A percentile compares a stretch with the other conserved stretches of the same genome.
Conservation (phyloP, 2,888 invertebrate species). For the Drosophila crucigera region DNA sequence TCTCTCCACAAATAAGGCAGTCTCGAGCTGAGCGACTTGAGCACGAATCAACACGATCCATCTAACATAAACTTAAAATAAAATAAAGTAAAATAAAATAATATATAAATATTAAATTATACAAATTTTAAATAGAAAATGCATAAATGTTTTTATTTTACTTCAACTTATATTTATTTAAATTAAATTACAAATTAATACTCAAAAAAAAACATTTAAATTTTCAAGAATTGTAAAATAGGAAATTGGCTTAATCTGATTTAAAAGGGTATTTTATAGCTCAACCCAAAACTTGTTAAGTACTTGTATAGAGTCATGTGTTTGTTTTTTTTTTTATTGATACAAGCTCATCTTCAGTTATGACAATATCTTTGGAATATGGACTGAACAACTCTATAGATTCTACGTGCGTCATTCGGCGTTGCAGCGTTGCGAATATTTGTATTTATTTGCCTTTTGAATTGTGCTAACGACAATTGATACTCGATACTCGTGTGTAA, state of each 20-base stretch:
- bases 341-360: constrained; percentile 20
- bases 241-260: neutral
- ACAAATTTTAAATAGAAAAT: neutral
- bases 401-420: constrained; percentile 41
- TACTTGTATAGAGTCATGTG: neutral
- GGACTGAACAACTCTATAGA: constrained; percentile 3
- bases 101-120: constrained; percentile 34
- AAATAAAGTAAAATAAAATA: neutral
- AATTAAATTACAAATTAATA: neutral
- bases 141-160: neutral
- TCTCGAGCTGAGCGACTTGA: constrained; percentile 13
- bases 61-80: neutral
- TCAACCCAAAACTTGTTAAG: neutral
- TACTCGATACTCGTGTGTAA: constrained; percentile 3
- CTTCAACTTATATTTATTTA: neutral
- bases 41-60: neutral
- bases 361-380: constrained; percentile 15
- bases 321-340: neutral
- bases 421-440: constrained; percentile 23
- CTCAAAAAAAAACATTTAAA: neutral
- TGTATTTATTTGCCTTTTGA: constrained; percentile 29
- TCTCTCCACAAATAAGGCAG: constrained; percentile 1
- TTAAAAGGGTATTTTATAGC: neutral
- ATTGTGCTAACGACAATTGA: constrained; percentile 46
- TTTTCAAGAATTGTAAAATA: neutral